A percentile compares a stretch with the other conserved stretches of the same genome.
phyloP scores from a whole-genome alignment of 2,797 vertebrate species.

The Lepilemur ruficaudatus region DNA sequence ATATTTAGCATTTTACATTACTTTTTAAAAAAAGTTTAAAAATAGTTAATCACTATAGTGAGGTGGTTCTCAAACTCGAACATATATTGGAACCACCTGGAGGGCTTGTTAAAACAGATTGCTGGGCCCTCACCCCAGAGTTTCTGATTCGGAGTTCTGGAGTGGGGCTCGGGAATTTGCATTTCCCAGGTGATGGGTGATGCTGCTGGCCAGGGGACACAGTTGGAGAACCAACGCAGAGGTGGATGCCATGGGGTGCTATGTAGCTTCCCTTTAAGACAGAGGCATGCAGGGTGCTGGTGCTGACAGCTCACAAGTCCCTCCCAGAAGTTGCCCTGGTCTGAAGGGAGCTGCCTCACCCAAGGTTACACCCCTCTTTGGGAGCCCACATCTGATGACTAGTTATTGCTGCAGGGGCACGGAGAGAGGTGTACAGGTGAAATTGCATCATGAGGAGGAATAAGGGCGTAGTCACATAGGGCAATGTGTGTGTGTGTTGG shows the following conservation, averaged over 20 bases:
- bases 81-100: background rate
- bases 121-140: background rate
- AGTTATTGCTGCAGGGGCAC: background rate
- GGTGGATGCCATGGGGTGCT: accelerated
- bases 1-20: background rate
- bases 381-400: background rate
- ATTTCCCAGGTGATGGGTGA: background rate
- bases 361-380: background rate
- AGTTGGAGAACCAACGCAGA: background rate
- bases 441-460: background rate
- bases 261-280: background rate
- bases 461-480: background rate
- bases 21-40: background rate
- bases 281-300: background rate
- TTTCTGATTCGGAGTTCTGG: background rate
- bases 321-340: background rate
- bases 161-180: background rate
- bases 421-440: background rate
- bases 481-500: background rate
- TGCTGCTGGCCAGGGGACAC: background rate
- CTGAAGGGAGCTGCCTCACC: background rate
- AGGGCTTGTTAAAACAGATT: background rate
- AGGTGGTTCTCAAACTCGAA: background rate
- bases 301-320: background rate
- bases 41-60: background rate